Conservation (phyloP, 2,888 invertebrate genomes). For the Metacarcinus magister region DNA sequence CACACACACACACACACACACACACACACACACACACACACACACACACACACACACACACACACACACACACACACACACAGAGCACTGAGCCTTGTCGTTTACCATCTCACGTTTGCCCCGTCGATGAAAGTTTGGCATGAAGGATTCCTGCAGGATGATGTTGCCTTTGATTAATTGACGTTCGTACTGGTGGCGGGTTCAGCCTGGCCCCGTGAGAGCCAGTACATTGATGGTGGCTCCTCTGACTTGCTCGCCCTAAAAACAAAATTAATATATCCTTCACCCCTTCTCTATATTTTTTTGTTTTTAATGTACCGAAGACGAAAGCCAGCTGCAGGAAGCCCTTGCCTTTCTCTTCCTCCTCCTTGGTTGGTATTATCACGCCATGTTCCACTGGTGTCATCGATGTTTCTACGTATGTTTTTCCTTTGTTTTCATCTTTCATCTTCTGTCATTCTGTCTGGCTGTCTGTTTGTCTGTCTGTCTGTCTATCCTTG, state of each 20-base stretch:
- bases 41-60: slow-evolving; percentile 40
- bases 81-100: neutral
- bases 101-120: neutral
- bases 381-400: neutral
- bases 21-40: slow-evolving; percentile 10
- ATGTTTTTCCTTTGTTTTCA: neutral
- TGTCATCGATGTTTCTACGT: neutral
- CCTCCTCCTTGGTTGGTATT: neutral
- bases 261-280: neutral
- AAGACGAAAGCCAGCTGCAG: slow-evolving; percentile 11
- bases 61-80: slow-evolving; percentile 1
- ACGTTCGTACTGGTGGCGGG: neutral
- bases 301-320: neutral
- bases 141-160: neutral
- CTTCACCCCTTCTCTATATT: neutral
- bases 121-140: slow-evolving; percentile 36
- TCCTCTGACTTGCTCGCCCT: neutral
- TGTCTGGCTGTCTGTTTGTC: neutral
- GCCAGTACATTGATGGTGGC: neutral
- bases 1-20: neutral
- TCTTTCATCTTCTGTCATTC: neutral
- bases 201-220: neutral
- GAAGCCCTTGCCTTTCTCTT: neutral
- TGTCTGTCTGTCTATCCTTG: neutral
- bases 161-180: slow-evolving; percentile 36